Evolutionary conservation across 2,888 invertebrate species (phyloP).

Genomic region (Dolomedes plantarius): DNA sequence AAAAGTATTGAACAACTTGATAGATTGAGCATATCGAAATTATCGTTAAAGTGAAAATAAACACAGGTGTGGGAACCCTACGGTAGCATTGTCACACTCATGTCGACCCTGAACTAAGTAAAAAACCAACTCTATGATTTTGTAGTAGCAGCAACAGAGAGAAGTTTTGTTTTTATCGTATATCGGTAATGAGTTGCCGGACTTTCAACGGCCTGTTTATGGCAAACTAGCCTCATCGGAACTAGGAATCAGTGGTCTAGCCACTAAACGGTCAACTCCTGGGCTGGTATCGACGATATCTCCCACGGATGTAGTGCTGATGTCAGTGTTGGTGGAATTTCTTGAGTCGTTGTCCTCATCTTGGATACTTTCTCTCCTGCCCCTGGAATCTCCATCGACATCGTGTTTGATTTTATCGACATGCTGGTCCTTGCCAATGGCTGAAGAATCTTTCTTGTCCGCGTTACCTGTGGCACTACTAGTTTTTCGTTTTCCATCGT

Average conservation of each 20-base stretch:
- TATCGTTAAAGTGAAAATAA: slow-evolving; percentile 18
- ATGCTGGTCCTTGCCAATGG: slow-evolving; percentile 43
- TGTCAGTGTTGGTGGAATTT: slow-evolving; percentile 70
- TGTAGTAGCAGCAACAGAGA: slow-evolving; percentile 59
- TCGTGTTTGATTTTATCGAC: slow-evolving; percentile 62
- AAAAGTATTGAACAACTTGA: slow-evolving; percentile 28
- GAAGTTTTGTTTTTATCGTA: slow-evolving; percentile 57
- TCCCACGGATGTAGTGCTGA: slow-evolving; percentile 69
- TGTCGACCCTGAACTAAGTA: slow-evolving; percentile 38
- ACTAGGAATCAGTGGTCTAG: slow-evolving; percentile 68
- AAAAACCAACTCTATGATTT: slow-evolving; percentile 47
- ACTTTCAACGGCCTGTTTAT: slow-evolving; percentile 13
- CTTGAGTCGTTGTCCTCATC: slow-evolving; percentile 67
- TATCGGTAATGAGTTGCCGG: slow-evolving; percentile 61
- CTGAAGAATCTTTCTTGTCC: slow-evolving; percentile 63
- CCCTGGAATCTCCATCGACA: slow-evolving; percentile 43
- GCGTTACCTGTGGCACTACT: slow-evolving; percentile 30
- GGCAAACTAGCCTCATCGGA: slow-evolving; percentile 69
- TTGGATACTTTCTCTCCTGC: slow-evolving; percentile 55
- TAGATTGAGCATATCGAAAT: slow-evolving; percentile 41
- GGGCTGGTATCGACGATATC: slow-evolving; percentile 69
- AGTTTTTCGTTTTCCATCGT: slow-evolving; percentile 59
- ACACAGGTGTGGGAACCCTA: slow-evolving; percentile 63
- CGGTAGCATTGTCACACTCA: slow-evolving; percentile 35
- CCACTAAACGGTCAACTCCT: slow-evolving; percentile 45